These are phyloP conservation scores for Anthoscopus minutus DNA, from an alignment of 2,113 vertebrate genomes.

Conservation along the genomic window DNA sequence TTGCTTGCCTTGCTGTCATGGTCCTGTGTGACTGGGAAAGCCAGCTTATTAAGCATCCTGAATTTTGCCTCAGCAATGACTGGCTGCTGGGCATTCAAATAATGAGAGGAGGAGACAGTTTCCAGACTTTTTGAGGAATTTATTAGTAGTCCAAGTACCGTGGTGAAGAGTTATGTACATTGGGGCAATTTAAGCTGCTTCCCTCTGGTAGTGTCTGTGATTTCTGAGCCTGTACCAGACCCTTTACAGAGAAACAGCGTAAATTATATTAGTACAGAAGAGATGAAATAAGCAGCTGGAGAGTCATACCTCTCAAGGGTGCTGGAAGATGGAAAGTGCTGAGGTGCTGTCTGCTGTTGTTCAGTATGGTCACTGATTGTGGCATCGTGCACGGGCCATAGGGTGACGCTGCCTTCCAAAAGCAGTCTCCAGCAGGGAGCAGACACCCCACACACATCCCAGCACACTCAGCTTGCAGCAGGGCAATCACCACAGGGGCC, in stretches of 20 bases:
- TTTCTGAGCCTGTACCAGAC: not conserved
- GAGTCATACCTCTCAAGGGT: not conserved
- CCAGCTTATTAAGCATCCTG: not conserved
- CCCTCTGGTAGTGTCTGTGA: not conserved
- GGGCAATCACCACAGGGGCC: too few species aligned
- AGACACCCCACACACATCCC: too few species aligned
- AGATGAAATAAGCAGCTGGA: not conserved
- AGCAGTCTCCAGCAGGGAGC: too few species aligned
- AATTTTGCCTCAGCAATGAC: not conserved
- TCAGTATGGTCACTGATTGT: not conserved
- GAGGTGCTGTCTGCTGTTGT: not conserved
- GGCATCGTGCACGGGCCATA: too few species aligned
- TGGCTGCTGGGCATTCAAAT: not conserved
- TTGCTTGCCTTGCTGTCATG: not conserved
- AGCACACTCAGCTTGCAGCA: too few species aligned
- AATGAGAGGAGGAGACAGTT: not conserved
- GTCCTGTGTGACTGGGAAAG: not conserved
- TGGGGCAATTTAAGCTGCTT: not conserved
- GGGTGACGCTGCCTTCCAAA: too few species aligned
- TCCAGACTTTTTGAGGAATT: not conserved
- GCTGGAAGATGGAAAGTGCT: not conserved
- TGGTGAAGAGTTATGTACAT: not conserved
- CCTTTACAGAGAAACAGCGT: not conserved
- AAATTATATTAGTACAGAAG: not conserved
- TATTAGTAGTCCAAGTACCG: not conserved